phyloP scores from a whole-genome alignment of 2,113 vertebrate genomes.

The Phalacrocorax aristotelis region DNA sequence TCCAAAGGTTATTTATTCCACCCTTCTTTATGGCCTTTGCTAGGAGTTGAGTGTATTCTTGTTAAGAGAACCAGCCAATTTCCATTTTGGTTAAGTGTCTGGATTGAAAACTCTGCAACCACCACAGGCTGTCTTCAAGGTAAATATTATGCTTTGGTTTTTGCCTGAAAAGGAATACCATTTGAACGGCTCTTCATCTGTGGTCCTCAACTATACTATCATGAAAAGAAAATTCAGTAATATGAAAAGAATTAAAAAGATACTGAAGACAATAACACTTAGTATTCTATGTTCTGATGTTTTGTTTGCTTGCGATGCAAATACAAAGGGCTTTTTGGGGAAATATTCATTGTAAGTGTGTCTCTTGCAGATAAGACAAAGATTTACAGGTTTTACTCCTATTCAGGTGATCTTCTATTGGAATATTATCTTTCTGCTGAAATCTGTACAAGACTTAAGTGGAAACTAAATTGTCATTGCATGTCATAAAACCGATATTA shows the following conservation, averaged over 20 bases:
- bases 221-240: neutral
- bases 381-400: neutral
- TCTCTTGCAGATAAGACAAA: neutral
- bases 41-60: neutral
- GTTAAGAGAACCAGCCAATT: neutral
- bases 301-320: neutral
- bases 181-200: neutral
- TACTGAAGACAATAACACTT: neutral
- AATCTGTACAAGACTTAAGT: neutral
- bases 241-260: neutral
- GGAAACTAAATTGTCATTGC: neutral
- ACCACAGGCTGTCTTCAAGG: neutral
- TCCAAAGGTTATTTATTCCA: neutral
- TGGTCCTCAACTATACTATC: neutral
- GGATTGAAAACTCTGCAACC: neutral
- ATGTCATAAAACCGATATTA: neutral
- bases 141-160: neutral
- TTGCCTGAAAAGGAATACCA: neutral
- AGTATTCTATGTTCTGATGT: neutral
- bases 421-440: neutral
- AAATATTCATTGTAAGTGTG: neutral
- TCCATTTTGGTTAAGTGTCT: neutral
- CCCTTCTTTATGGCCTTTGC: neutral
- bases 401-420: neutral
- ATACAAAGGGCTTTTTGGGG: neutral